Conservation (phyloP, 2,888 invertebrate species). For the Scelioninae gen. 2 region DNA sequence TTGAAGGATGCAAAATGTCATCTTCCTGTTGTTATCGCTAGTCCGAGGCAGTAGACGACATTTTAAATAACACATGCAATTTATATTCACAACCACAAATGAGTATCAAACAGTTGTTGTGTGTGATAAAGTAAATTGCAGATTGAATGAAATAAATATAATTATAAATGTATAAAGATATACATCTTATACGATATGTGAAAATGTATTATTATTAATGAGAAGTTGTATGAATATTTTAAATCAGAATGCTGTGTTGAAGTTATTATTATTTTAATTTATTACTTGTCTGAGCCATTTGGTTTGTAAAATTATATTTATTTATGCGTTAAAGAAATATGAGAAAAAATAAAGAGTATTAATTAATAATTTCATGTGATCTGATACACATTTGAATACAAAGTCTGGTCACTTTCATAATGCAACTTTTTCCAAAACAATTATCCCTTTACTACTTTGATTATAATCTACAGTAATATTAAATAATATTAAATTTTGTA, state of each 20-base stretch:
- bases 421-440: background rate
- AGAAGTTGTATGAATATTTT: too few species aligned
- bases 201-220: background rate
- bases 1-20: background rate
- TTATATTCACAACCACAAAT: background rate
- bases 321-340: too few species aligned
- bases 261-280: too few species aligned
- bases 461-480: background rate
- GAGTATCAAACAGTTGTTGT: background rate
- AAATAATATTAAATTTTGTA: conserved; percentile 21
- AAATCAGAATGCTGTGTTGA: too few species aligned
- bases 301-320: too few species aligned
- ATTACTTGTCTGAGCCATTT: too few species aligned
- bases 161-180: background rate
- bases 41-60: background rate
- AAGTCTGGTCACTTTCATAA: background rate
- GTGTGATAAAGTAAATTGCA: background rate
- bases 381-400: too few species aligned
- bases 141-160: background rate
- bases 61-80: background rate
- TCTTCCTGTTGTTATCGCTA: background rate
- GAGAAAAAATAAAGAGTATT: too few species aligned
- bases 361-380: too few species aligned
- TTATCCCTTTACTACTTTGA: background rate
- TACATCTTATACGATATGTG: background rate